Base-by-base conservation (phyloP, 2,797 vertebrate genomes). In the Alectoris magna region DNA sequence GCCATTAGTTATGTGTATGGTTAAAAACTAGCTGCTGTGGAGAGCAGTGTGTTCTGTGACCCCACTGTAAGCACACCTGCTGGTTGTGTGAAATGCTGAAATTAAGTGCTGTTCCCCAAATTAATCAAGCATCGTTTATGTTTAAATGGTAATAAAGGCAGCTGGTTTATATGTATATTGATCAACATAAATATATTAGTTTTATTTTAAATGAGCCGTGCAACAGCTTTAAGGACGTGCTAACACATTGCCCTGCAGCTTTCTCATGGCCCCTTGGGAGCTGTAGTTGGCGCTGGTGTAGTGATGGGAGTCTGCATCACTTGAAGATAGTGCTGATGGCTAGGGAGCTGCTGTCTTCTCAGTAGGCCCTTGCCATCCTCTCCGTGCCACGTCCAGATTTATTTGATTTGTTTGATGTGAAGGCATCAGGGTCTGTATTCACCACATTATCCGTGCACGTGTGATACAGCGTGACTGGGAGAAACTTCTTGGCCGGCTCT, bases 401-500 rank as follows among this genome's bases (percentile, higher is more conserved):
- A 24, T 74, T 77, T 27, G 29, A 21, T 64, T 49, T 5, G 38
- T 58, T 22, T 5, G 29, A 74, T 68, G 64, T 68, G 78, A 53
- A 73, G 56, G 11, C n/a, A 39, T 75, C 31, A 4, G 44, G 58
- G 24, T n/a, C 23, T 46, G 19, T 31, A 22, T 48, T 77, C 36
- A 29, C 46, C 86, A 75, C 13, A 23, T 4, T 64, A 67, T 71
- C 84, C 86, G 74, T 80, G 79, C 60, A 58, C 24, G 3, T 70
- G 66, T 64, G 89, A 86, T 92, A 85, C 58, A 87, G 84, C n/a
- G 56, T 44, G 68, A 91, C 60, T 82, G 92, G 87, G 80, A 93
- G 87, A 79, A 94, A 91, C 87, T 92, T 95, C 39, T 90, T 95
- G 93, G 90, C 91, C 64, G 41, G 91, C 89, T 87, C 84, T 79